A percentile compares a stretch with the other conserved stretches of the same genome.
phyloP scores from a whole-genome alignment of 2,797 vertebrate genomes.

The Artibeus lituratus region DNA sequence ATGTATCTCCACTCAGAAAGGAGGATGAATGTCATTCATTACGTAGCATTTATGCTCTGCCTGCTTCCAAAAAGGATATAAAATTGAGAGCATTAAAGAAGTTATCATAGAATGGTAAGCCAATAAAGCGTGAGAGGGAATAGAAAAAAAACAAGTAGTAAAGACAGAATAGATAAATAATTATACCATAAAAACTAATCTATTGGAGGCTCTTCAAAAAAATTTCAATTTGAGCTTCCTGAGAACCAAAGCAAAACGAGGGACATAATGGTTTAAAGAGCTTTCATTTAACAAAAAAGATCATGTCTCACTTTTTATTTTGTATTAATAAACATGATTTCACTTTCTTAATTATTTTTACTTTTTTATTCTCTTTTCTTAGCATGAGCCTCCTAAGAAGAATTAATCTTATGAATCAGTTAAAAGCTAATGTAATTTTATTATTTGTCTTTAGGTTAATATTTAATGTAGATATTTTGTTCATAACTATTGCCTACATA shows the following conservation, averaged over 20 bases:
- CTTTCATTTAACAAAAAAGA: neutral
- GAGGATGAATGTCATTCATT: neutral
- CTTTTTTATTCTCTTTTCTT: neutral
- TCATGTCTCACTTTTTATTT: neutral
- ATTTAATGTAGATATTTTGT: neutral
- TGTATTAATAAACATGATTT: neutral
- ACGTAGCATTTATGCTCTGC: neutral
- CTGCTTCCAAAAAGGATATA: neutral
- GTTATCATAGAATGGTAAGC: neutral
- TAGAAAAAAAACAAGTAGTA: neutral
- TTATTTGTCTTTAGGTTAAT: slow-evolving; percentile 36
- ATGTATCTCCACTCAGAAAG: neutral
- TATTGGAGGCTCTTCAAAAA: neutral
- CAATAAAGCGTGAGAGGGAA: neutral
- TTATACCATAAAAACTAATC: neutral
- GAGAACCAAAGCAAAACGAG: neutral
- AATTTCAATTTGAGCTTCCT: neutral
- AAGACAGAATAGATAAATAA: neutral
- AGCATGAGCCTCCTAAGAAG: neutral
- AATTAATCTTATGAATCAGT: neutral
- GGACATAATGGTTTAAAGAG: neutral
- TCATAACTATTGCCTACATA: neutral
- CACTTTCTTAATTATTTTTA: neutral
- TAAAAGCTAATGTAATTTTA: slow-evolving; percentile 11
- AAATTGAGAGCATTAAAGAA: neutral